Base-by-base conservation (phyloP, 2,797 vertebrate genomes). In the Avahi laniger region DNA sequence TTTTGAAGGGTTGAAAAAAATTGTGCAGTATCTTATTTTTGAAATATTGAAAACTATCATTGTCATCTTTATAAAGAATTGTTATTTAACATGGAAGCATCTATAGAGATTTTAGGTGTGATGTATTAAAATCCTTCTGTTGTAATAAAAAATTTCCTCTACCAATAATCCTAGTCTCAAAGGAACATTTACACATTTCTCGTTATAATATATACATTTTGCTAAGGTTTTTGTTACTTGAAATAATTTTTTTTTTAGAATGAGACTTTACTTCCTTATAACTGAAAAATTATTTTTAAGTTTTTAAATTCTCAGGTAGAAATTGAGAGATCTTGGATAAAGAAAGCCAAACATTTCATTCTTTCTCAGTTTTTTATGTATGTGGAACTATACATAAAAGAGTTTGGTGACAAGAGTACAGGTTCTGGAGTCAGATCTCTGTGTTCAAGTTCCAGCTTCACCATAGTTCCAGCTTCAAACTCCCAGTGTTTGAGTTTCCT, bases 1-100 rank as follows among this genome's bases (percentile, higher is more conserved):
- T 92, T 72, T 78, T 94, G 30, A 69, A 26, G 87, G 5, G 14
- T 94, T 96, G 46, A 91, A 83, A 89, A 91, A 88, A 85, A 72
- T 72, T 75, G 0, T 91, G 18, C 0, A 46, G 3, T 63, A 2
- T 81, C 48, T 65, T 92, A 13, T 50, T 95, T 89, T 95, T 88
- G 22, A 72, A 93, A 78, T 57, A 67, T 54, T 89, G 30, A 83
- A 92, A 88, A 48, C 4, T 52, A 65, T 33, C 5, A 12, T 67
- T 87, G 2, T 93, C 18, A 86, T 63, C 38, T 88, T 82, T 92
- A 43, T 83, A 76, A 88, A 86, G 20, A 43, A 48, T 28, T 73
- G 63, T 93, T 89, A 87, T 38, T 90, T 54, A 91, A 80, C 5
- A 15, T 91, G 52, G 33, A 94, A 63, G 46, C 24, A 63, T 84